phyloP scores from a whole-genome alignment of 2,888 invertebrate species.

The Gastracanthus pulcherrimus region DNA sequence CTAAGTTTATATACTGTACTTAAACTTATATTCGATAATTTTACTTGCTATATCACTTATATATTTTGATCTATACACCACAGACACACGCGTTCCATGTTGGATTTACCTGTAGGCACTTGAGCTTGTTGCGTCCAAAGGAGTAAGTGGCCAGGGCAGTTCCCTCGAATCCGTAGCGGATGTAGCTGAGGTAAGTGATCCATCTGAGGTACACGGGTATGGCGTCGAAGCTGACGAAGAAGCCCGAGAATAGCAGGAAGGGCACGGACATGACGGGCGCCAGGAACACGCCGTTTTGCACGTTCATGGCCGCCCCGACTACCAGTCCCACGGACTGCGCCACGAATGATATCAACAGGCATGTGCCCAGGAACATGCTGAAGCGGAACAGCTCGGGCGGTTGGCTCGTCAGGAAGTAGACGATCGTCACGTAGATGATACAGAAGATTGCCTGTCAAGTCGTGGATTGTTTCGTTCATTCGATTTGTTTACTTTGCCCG shows the following conservation, averaged over 20 bases:
- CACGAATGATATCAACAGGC: constrained; percentile 94
- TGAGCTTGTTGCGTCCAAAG: constrained; percentile 87
- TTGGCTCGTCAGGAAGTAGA: constrained; percentile 96
- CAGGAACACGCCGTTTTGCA: constrained; percentile 96
- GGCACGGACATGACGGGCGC: constrained; percentile 98
- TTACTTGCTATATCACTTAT: no score
- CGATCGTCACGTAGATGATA: constrained; percentile 93
- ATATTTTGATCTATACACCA: no score
- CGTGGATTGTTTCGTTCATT: constrained; percentile 11
- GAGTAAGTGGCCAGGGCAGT: constrained; percentile 95
- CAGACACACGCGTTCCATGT: not conserved
- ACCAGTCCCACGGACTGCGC: constrained; percentile 97
- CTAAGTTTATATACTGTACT: not conserved
- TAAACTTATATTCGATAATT: not conserved
- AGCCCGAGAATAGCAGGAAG: constrained; percentile 96
- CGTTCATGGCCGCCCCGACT: constrained; percentile 97
- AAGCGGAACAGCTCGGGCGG: constrained; percentile 90
- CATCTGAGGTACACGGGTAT: constrained; percentile 96
- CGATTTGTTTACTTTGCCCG: no score
- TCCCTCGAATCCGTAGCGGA: constrained; percentile 97
- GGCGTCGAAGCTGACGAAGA: constrained; percentile 97
- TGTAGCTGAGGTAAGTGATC: constrained; percentile 97
- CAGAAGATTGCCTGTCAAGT: constrained; percentile 93
- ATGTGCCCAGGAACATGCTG: constrained; percentile 92
- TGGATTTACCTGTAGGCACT: constrained; percentile 85